Base-by-base conservation (phyloP, 2,113 vertebrate species). In the Aldabrachelys gigantea region DNA sequence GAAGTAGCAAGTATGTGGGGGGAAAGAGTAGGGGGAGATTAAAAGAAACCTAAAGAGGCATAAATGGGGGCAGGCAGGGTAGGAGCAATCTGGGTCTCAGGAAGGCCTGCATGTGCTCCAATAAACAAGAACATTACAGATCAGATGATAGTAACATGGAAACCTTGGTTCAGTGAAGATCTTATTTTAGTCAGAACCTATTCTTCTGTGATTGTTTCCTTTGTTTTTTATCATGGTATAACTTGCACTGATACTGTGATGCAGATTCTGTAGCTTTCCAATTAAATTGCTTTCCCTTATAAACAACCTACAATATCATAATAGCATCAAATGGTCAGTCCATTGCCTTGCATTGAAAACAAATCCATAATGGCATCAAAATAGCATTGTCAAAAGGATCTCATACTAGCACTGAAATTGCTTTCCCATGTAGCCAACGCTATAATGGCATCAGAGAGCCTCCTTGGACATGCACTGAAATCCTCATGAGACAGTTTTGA, bases 341-440 rank as follows among this genome's bases (percentile, higher is more conserved):
- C 94, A 97, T 95, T 85, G 87, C 85, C 89, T 90, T 92, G 80
- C 54, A 86, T 76, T 17, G 50, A 95, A 96, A 91, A 80, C 92
- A 97, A 80, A 94, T 89, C 19, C 65, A 92, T 78, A 92, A 80
- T 65, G 62, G 83, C 83, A 96, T 91, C 84, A 89, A 96, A 97
- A 95, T 80, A 16, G 16, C 22, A 85, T 44, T 87, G 75, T 78
- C 53, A 65, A 82, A 83, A 79, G 53, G 82, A 38, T 85, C 27
- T 92, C 89, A 89, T 22, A 38, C 56, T 54, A 86, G 38, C 53
- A 75, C 25, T 53, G 62, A 53, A 76, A 49, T 78, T 84, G 57
- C 57, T 94, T 86, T 89, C 84, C 35, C 25, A 57, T 82, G 75
- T 65, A 85, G 25, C 12, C 53, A 38, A 27, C 59, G 56, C 62